Base-by-base conservation (phyloP, 2,113 vertebrate species). In the Halichoerus grypus region DNA sequence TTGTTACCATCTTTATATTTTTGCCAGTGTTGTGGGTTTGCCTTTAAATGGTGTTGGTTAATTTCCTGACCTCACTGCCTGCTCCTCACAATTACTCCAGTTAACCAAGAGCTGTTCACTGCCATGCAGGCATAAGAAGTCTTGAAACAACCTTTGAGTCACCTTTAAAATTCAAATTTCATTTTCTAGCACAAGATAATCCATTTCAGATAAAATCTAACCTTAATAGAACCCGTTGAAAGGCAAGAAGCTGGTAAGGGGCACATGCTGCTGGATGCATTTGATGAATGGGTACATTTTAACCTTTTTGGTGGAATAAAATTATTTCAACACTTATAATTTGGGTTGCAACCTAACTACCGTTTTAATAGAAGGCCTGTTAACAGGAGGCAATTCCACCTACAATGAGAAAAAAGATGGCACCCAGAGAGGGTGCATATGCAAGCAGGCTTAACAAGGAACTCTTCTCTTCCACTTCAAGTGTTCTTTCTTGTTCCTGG, bases 321-420 rank as follows among this genome's bases (percentile, higher is more conserved):
- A 42, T 69, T 86, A 96, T 91, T 97, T 97, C 91, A 97, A 91
- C 96, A 96, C 88, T 94, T 97, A 72, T 79, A 92, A 95, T 97
- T 80, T 93, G 57, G 72, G 36, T 55, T 65, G 12, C 14, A 85
- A 86, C n/a, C 26, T 55, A 84, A 39, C 16, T 92, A 87, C 36
- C n/a, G 36, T 91, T 94, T 92, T 57, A 95, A 95, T 15, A 96
- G 72, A 79, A 49, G 28, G 61, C 26, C 74, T 97, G 81, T 95
- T 83, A 97, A 89, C 77, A 89, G 55, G 55, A 87, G 7, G 57
- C 49, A 63, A 91, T 97, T 95, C 55, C 51, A 33, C 7, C 33
- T 51, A 36, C 63, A 92, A 18, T n/a, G 21, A 76, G 51, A 82
- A 91, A 72, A 81, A 84, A 71, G 69, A 63, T 46, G 18, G 71